Evolutionary conservation across 30 jellyfish, hydroid and myxozoan species (phyloP).

Genomic region (Cassiopea andromeda): DNA sequence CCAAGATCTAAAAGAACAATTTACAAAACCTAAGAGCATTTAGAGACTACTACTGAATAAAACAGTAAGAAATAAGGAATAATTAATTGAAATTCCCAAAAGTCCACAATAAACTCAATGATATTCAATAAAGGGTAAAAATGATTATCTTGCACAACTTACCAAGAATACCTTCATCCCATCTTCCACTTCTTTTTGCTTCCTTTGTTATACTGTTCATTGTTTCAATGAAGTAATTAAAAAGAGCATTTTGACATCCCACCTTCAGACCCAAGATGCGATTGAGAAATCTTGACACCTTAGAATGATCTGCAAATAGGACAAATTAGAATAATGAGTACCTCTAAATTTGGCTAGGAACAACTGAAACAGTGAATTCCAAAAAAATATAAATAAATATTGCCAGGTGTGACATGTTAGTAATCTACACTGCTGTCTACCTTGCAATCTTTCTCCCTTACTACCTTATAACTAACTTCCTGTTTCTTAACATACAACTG

Average conservation of each 20-base stretch:
- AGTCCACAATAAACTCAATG: too few relatives aligned
- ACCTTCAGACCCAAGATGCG: conserved; percentile 93
- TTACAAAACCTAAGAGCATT: not conserved
- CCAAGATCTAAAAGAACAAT: conserved; percentile 79
- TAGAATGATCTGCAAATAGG: conserved; percentile 75
- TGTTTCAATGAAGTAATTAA: conserved; percentile 85
- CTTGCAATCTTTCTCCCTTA: too few relatives aligned
- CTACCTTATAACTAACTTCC: too few relatives aligned
- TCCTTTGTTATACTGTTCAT: conserved; percentile 81
- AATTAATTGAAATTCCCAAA: too few relatives aligned
- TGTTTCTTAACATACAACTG: not conserved
- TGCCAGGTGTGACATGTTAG: not conserved
- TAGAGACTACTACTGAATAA: not conserved
- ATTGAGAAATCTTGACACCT: conserved; percentile 87
- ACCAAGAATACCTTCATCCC: conserved; percentile 99
- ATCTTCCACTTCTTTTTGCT: conserved; percentile 93
- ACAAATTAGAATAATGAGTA: not conserved
- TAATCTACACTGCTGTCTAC: too few relatives aligned
- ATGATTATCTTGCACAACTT: too few relatives aligned
- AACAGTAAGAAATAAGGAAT: not conserved
- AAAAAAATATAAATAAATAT: too few relatives aligned
- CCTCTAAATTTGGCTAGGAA: not conserved
- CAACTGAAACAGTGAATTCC: not conserved
- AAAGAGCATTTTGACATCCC: conserved; percentile 85
- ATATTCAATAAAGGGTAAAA: too few relatives aligned